Evolutionary conservation across 2,797 vertebrate species (phyloP).

Genomic region (Dromococcyx pavoninus): DNA sequence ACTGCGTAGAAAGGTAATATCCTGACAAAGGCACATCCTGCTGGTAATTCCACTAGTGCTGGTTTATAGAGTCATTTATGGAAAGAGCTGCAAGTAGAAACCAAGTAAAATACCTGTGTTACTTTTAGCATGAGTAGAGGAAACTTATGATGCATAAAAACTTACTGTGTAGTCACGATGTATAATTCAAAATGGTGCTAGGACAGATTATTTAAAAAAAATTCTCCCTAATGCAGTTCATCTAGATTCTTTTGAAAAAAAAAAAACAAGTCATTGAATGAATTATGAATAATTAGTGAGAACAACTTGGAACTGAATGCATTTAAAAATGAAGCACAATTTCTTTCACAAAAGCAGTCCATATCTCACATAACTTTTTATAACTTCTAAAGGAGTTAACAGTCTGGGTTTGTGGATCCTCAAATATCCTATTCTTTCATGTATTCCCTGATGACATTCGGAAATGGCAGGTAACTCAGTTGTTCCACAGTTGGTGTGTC

Average conservation of each 20-base stretch:
- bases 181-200: background rate
- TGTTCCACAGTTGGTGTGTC: background rate
- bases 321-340: background rate
- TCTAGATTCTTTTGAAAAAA: background rate
- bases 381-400: background rate
- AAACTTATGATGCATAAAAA: background rate
- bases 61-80: background rate
- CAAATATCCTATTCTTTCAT: background rate
- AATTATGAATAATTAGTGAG: background rate
- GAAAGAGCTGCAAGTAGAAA: background rate
- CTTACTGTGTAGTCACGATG: background rate
- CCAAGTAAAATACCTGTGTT: background rate
- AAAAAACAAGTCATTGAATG: background rate
- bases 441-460: background rate
- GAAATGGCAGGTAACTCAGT: background rate
- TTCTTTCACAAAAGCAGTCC: background rate
- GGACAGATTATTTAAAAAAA: background rate
- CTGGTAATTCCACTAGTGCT: background rate
- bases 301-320: background rate
- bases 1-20: constrained; percentile 94
- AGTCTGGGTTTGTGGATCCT: background rate
- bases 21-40: background rate
- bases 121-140: background rate
- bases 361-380: no score
- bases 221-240: background rate